phyloP scores from a whole-genome alignment of 2,113 vertebrate species.

The Notechis scutatus region DNA sequence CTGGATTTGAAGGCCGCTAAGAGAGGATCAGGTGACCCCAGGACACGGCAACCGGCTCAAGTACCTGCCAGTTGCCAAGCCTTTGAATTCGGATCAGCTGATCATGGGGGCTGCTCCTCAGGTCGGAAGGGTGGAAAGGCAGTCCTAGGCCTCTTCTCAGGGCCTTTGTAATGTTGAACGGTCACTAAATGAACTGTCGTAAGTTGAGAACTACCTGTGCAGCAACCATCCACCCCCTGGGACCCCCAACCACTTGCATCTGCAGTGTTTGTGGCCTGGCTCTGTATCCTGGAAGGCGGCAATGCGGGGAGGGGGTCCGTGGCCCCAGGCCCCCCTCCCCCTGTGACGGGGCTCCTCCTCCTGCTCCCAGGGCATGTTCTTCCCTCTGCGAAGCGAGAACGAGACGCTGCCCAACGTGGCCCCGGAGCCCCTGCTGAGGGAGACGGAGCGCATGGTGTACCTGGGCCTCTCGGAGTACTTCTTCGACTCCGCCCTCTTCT shows the following conservation, averaged over 20 bases:
- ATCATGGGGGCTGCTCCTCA: neutral
- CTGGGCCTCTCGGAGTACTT: conserved; percentile 91
- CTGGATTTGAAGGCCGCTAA: neutral
- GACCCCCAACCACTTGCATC: neutral
- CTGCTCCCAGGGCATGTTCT: conserved; percentile 86
- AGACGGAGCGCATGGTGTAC: conserved; percentile 89
- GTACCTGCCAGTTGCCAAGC: neutral
- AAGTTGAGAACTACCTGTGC: too few relatives aligned
- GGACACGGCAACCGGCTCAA: neutral
- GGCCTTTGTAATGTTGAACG: neutral
- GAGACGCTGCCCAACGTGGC: conserved; percentile 75
- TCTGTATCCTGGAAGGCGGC: neutral
- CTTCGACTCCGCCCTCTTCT: conserved; percentile 87
- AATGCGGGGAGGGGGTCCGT: neutral
- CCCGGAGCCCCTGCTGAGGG: conserved; percentile 76
- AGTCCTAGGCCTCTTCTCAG: neutral
- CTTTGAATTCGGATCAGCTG: rapidly evolving
- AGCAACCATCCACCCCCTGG: neutral
- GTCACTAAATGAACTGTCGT: neutral
- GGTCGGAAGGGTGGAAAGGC: neutral
- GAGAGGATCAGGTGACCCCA: neutral
- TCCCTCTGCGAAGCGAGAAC: conserved; percentile 65
- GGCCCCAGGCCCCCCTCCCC: neutral
- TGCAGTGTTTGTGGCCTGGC: neutral
- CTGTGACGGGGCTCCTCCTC: neutral